Percentiles rank a stretch among this genome's conserved stretches.
phyloP scores from a whole-genome alignment of 2,797 vertebrate species.

The Takifugu rubripes region DNA sequence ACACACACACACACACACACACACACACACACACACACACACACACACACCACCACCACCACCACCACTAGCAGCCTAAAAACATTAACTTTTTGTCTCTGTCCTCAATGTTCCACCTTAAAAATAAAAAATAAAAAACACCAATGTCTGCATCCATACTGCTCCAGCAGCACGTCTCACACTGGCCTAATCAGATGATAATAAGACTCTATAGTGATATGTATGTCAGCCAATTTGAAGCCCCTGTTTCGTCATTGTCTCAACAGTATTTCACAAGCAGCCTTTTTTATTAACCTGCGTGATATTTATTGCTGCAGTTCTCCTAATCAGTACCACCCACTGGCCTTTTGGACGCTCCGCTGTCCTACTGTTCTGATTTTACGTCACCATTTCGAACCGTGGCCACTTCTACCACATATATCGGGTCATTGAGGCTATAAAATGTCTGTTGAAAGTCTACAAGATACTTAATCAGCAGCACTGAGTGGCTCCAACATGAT shows the following conservation, averaged over 20 bases:
- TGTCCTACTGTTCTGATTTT: constrained; percentile 6
- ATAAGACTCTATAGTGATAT: no score
- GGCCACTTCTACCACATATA: no score
- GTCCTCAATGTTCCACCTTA: no score
- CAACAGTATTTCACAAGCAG: constrained; percentile 22
- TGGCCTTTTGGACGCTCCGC: constrained; percentile 4
- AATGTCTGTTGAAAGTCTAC: constrained; percentile 16
- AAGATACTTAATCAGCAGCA: constrained; percentile 5
- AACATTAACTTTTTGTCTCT: no score
- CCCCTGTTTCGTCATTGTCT: constrained; percentile 47
- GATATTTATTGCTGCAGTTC: constrained; percentile 1
- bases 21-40: no score
- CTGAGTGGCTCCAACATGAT: constrained; percentile 7
- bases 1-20: no score
- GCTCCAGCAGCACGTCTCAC: constrained; percentile 21
- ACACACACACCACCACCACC: no score
- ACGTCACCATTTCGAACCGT: constrained; percentile 36
- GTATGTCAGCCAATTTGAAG: no score
- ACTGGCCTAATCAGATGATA: constrained; percentile 10
- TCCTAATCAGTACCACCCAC: constrained; percentile 7
- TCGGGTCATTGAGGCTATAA: constrained; percentile 24
- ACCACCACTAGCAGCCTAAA: no score
- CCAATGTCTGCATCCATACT: not conserved
- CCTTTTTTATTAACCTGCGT: not conserved
- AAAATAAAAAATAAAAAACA: no score